Conservation (phyloP, 2,113 vertebrate species). For the Semnopithecus entellus region DNA sequence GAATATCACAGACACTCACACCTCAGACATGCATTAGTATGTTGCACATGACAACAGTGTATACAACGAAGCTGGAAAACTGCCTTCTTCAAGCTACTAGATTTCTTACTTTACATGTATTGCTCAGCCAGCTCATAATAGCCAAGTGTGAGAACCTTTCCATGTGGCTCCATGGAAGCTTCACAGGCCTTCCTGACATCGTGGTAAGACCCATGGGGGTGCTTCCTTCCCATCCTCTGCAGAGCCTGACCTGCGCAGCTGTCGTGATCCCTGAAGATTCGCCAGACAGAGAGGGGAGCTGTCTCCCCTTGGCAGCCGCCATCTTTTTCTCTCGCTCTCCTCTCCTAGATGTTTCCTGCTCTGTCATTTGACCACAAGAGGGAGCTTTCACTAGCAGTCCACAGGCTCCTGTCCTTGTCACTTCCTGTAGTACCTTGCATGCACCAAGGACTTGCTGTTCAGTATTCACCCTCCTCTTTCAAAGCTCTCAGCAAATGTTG, state of each 20-base stretch:
- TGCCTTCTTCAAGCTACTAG: not conserved
- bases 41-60: not conserved
- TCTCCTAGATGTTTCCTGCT: not conserved
- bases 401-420: not conserved
- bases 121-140: not conserved
- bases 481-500: not conserved
- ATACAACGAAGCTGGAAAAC: not conserved
- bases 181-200: not conserved
- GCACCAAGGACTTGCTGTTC: not conserved
- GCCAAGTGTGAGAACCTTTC: not conserved
- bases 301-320: not conserved
- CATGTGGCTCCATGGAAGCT: not conserved
- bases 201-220: not conserved
- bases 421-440: not conserved
- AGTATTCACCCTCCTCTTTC: not conserved
- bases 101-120: not conserved
- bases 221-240: not conserved
- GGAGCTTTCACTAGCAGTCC: not conserved
- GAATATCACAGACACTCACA: not conserved
- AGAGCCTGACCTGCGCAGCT: not conserved
- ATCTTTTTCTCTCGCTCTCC: not conserved
- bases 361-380: not conserved
- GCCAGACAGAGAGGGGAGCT: not conserved
- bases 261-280: not conserved
- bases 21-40: not conserved